Conservation (phyloP, 2,797 vertebrate genomes). For the Aulostomus chinensis region DNA sequence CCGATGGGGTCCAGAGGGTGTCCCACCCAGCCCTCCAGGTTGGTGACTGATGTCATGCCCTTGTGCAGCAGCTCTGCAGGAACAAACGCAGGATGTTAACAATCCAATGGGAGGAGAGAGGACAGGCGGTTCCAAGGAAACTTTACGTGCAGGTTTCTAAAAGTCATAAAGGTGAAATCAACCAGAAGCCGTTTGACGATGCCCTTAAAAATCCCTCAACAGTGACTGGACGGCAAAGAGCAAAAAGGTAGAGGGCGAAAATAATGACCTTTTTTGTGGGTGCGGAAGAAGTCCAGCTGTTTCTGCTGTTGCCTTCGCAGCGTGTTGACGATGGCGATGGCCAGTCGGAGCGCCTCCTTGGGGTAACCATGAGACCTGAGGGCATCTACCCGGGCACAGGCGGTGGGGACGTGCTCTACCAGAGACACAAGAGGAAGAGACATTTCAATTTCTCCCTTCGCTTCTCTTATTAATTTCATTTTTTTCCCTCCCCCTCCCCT, state of each 20-base stretch:
- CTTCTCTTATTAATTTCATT: too few species aligned
- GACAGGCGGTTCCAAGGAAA: too few species aligned
- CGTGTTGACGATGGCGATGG: conserved; percentile 96
- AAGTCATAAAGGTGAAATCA: not conserved
- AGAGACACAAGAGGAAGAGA: not conserved
- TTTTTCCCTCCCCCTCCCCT: too few species aligned
- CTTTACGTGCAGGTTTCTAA: too few species aligned
- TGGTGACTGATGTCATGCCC: conserved; percentile 93
- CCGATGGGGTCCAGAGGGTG: conserved; percentile 96
- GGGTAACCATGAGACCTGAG: conserved; percentile 96
- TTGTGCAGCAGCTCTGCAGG: conserved; percentile 93
- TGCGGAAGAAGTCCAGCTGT: conserved; percentile 92
- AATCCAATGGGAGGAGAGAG: too few species aligned
- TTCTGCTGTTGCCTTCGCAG: conserved; percentile 94
- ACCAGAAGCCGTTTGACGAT: too few species aligned
- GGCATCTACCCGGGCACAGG: conserved; percentile 95
- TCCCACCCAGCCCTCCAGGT: conserved; percentile 98
- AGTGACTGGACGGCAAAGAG: too few species aligned
- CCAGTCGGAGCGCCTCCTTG: conserved; percentile 93
- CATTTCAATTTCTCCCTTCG: too few species aligned
- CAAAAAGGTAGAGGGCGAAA: too few species aligned
- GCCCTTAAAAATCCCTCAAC: too few species aligned
- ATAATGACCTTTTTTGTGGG: conserved; percentile 99
- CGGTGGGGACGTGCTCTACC: conserved; percentile 94
- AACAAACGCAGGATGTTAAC: too few species aligned